Evolutionary conservation across 53 echinoderm and acorn worm species (phyloP), one percentile per base, ranked within the genome.

Genomic region (Astropecten irregularis): DNA sequence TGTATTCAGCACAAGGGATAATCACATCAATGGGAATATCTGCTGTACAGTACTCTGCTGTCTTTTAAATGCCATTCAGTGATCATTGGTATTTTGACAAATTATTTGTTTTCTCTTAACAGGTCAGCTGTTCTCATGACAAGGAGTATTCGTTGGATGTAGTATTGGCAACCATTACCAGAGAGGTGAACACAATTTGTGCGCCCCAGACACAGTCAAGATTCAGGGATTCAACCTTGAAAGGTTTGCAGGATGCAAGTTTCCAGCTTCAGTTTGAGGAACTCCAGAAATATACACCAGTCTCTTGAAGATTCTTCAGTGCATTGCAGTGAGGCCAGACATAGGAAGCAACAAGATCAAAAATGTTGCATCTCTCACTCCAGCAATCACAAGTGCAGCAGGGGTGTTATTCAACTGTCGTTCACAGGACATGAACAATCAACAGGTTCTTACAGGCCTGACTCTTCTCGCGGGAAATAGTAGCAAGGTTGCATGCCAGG

Each of bases 351-450:
- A 77, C 48, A 77, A 77, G 40, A 18, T 77, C 37, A 77, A 77
- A 15, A 77, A 58, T 23, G 39, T 34, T 20, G 39, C 9, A 1
- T 34, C 77, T 58, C 58, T 77, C 10, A 26, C 29, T 20, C 77
- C 77, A 22, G 77, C 40, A 9, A 77, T 77, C 2, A 21, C 40
- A 2, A 77, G 59, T 8, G 77, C 77, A 59, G 77, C 77, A 16
- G 58, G 59, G 36, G 27, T 77, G 14, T 60, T 77, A n/a, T 60
- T 57, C 22, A 58, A 77, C 61, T 77, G 77, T 22, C 37, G 77
- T 18, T 58, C 77, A 15, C 22, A 60, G 16, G 59, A 77, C 1
- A 77, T 77, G 60, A 77, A 77, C 30, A 9, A 18, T 37, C 77
- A 77, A 19, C 77, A 77, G 40, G 37, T 77, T n/a, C 16, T 77